Conservation (phyloP, 2,113 vertebrate genomes). For the Leptosomus discolor region DNA sequence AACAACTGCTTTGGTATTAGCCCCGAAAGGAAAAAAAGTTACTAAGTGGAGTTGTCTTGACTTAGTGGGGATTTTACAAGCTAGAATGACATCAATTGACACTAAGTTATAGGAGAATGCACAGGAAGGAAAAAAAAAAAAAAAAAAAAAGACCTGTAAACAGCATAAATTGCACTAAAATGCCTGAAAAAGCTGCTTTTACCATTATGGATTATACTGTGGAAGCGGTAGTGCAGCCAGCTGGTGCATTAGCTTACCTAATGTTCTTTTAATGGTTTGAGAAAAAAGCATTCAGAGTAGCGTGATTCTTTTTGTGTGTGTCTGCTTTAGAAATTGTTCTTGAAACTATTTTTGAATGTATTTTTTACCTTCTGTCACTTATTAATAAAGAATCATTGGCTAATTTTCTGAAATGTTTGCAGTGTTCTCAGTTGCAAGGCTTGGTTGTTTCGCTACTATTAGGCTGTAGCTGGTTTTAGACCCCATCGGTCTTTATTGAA, state of each 20-base stretch:
- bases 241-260: constrained; percentile 57
- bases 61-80: constrained; percentile 38
- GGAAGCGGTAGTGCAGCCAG: constrained; percentile 47
- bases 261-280: constrained; percentile 45
- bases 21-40: constrained; percentile 27
- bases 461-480: neutral
- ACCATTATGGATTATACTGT: constrained; percentile 41
- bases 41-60: constrained; percentile 49
- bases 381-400: constrained; percentile 46
- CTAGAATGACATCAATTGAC: constrained; percentile 41
- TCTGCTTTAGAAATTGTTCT: constrained; percentile 19
- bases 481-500: neutral
- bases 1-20: constrained; percentile 45
- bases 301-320: neutral
- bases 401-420: constrained; percentile 38
- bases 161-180: constrained; percentile 63
- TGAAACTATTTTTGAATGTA: constrained; percentile 21
- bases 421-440: neutral
- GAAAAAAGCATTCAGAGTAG: constrained; percentile 14
- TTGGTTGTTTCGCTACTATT: neutral
- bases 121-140: no score
- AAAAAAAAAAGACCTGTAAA: constrained; percentile 33
- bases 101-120: constrained; percentile 50
- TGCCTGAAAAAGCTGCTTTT: constrained; percentile 59
- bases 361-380: constrained; percentile 51